Evolutionary conservation across 1,140 invertebrate species (phyloP).

Genomic region (Megalonaias nervosa): DNA sequence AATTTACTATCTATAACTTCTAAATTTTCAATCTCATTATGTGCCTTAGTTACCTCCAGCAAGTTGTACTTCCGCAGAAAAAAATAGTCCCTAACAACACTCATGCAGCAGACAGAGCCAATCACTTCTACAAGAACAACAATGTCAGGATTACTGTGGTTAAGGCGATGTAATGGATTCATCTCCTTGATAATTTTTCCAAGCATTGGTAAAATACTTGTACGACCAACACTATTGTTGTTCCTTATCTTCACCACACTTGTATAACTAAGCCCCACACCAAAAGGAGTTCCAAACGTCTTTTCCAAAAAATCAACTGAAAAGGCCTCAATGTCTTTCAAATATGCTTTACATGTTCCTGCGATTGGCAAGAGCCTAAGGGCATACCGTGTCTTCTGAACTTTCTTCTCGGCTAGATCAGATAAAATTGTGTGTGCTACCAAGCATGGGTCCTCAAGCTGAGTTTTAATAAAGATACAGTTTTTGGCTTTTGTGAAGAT

Average conservation of each 20-base stretch:
- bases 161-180: slow-evolving; percentile 50
- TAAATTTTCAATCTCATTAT: neutral
- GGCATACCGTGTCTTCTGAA: slow-evolving; percentile 85
- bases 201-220: slow-evolving; percentile 69
- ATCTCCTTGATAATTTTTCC: slow-evolving; percentile 47
- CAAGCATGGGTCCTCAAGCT: slow-evolving; percentile 80
- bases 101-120: slow-evolving; percentile 64
- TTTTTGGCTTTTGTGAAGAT: slow-evolving; percentile 86
- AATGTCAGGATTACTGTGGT: slow-evolving; percentile 60
- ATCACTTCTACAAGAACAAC: slow-evolving; percentile 67
- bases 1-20: neutral
- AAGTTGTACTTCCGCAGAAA: slow-evolving; percentile 70
- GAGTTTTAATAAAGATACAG: slow-evolving; percentile 86
- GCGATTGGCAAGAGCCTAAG: slow-evolving; percentile 86
- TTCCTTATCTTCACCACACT: slow-evolving; percentile 87
- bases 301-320: slow-evolving; percentile 80
- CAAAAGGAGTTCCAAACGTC: slow-evolving; percentile 78
- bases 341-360: slow-evolving; percentile 83
- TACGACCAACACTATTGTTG: slow-evolving; percentile 80
- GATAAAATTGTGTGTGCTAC: slow-evolving; percentile 81
- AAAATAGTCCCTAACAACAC: slow-evolving; percentile 63
- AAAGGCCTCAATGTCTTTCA: slow-evolving; percentile 80
- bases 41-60: slow-evolving; percentile 49
- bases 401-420: slow-evolving; percentile 83
- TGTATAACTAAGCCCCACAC: slow-evolving; percentile 78